Evolutionary conservation across 2,113 vertebrate genomes (phyloP).

Genomic region (Pedetes capensis): DNA sequence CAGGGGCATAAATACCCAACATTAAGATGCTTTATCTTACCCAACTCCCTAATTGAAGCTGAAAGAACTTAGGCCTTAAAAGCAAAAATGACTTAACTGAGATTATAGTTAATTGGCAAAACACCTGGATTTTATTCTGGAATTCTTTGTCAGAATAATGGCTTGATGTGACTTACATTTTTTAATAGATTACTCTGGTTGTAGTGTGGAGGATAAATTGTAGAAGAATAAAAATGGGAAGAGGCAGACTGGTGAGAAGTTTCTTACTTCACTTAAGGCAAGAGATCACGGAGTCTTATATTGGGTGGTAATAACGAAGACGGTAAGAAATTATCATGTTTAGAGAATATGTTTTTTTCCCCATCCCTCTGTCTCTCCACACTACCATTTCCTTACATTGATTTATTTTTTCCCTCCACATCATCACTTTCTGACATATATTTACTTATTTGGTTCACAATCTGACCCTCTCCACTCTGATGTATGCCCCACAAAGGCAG

Average conservation of each 20-base stretch:
- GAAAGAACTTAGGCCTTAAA: not conserved
- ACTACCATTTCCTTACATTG: not conserved
- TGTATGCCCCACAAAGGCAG: not conserved
- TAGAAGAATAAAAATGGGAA: not conserved
- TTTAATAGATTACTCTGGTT: not conserved
- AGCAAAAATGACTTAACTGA: not conserved
- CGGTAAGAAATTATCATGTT: not conserved
- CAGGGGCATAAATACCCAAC: not conserved
- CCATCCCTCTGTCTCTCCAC: no score
- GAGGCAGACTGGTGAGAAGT: not conserved
- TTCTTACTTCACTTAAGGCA: not conserved
- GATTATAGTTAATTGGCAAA: not conserved
- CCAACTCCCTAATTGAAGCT: not conserved
- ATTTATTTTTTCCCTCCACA: not conserved
- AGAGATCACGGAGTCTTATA: not conserved
- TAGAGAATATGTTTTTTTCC: not conserved
- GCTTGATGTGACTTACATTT: not conserved
- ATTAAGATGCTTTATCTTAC: not conserved
- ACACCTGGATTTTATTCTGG: not conserved
- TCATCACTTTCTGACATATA: not conserved
- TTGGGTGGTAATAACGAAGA: not conserved
- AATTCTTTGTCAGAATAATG: not conserved
- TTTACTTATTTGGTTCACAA: not conserved
- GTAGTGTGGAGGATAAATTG: not conserved
- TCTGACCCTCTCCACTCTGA: not conserved